Conservation (phyloP, 2,888 invertebrate genomes). For the Tipula helvola region DNA sequence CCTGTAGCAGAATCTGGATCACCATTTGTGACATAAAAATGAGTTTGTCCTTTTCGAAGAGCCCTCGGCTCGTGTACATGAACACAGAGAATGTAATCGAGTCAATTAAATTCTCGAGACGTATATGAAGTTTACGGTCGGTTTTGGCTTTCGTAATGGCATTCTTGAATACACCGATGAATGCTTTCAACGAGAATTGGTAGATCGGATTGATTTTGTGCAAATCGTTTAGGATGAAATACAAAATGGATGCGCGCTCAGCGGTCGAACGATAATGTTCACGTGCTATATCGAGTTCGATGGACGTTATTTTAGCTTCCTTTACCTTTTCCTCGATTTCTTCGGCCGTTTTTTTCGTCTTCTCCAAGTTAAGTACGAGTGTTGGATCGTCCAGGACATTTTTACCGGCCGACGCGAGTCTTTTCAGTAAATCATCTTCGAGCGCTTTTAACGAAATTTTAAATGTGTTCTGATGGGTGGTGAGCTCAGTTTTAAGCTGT, state of each 20-base stretch:
- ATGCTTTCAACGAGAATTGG: constrained; percentile 90
- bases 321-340: constrained; percentile 79
- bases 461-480: constrained; percentile 87
- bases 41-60: constrained; percentile 85
- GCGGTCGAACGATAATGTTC: constrained; percentile 81
- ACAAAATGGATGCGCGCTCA: constrained; percentile 73
- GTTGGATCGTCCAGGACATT: constrained; percentile 84
- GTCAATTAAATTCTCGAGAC: constrained; percentile 70
- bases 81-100: constrained; percentile 78
- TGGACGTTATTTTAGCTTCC: constrained; percentile 77
- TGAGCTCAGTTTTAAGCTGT: constrained; percentile 63
- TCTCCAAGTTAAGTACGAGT: constrained; percentile 83
- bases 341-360: constrained; percentile 82
- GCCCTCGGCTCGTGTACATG: constrained; percentile 76
- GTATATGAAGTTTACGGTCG: constrained; percentile 53
- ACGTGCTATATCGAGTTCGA: constrained; percentile 81
- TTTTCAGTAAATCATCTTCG: constrained; percentile 81
- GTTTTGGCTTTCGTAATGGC: constrained; percentile 59
- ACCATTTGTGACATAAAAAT: constrained; percentile 82
- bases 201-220: constrained; percentile 90
- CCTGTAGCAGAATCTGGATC: constrained; percentile 48
- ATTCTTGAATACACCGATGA: constrained; percentile 74
- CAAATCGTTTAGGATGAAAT: constrained; percentile 87
- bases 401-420: constrained; percentile 80
- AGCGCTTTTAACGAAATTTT: constrained; percentile 82